A percentile compares a stretch with the other conserved stretches of the same genome.
Evolutionary conservation across 2,113 vertebrate genomes (phyloP).

Genomic region (Ariopsis seemanni): DNA sequence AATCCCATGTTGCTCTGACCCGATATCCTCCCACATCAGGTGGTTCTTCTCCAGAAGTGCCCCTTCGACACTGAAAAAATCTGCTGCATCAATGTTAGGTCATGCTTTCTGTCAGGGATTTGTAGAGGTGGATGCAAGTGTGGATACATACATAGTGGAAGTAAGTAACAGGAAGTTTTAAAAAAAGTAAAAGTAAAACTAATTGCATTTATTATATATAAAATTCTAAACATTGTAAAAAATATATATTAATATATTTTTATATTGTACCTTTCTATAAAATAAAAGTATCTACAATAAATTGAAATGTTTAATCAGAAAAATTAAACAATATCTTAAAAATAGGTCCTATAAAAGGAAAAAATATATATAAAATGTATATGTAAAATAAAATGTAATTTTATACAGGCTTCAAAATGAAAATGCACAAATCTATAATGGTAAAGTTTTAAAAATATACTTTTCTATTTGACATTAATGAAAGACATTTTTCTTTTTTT

Average conservation of each 20-base stretch:
- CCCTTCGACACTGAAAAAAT: no score
- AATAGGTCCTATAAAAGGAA: neutral
- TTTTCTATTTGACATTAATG: neutral
- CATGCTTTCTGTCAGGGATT: no score
- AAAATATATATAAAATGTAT: neutral
- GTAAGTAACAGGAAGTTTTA: neutral
- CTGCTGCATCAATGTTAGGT: no score
- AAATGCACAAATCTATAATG: neutral
- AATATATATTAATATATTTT: neutral
- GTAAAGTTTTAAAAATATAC: neutral
- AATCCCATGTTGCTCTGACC: no score
- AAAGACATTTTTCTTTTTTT: slow-evolving; percentile 4
- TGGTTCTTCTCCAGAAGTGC: no score
- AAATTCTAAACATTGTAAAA: neutral
- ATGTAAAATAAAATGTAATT: neutral
- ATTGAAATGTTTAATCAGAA: no score
- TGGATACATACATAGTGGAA: neutral
- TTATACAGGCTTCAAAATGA: neutral
- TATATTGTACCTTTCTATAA: neutral
- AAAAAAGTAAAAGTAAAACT: no score
- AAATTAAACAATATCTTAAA: neutral
- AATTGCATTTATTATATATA: neutral
- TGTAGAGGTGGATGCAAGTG: no score
- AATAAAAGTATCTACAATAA: neutral
- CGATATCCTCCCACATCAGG: no score